A percentile compares a stretch with the other conserved stretches of the same genome.
Evolutionary conservation across 2,888 invertebrate species (phyloP).

Genomic region (Thecocarcelia acutangulata): DNA sequence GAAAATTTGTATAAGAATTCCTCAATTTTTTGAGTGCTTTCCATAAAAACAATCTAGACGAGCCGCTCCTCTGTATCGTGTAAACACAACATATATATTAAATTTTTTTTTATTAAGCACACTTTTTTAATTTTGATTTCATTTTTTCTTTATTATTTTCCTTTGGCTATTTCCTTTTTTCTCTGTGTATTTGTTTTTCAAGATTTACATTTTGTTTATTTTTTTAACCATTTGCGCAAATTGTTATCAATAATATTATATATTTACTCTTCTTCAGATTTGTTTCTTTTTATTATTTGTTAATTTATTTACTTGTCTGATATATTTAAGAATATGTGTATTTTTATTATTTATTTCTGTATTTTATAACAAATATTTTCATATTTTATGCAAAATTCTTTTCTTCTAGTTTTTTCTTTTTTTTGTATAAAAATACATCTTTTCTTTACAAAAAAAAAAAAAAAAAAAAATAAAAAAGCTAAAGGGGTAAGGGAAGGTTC

Average conservation of each 20-base stretch:
- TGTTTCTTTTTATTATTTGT: neutral
- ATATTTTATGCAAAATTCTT: slow-evolving; percentile 17
- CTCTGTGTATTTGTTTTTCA: neutral
- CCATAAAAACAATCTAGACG: too few species aligned
- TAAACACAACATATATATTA: too few species aligned
- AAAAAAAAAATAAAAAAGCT: too few species aligned
- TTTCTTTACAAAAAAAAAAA: neutral
- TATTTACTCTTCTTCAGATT: neutral
- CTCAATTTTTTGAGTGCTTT: too few species aligned
- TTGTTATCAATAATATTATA: neutral
- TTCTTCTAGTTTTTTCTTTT: neutral
- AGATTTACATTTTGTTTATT: slow-evolving; percentile 20
- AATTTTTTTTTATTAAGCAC: too few species aligned
- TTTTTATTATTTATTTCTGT: neutral
- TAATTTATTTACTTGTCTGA: neutral
- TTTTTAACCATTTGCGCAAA: slow-evolving; percentile 43
- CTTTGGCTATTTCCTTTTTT: too few species aligned
- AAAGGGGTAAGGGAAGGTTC: neutral
- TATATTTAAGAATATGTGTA: neutral
- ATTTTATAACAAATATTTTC: slow-evolving; percentile 14
- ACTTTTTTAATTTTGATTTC: too few species aligned
- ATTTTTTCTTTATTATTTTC: too few species aligned
- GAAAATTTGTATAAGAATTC: too few species aligned
- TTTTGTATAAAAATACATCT: neutral
- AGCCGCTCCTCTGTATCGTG: too few species aligned